Percentiles rank a stretch among this genome's conserved stretches.
These are phyloP conservation scores for Mesoclemmys tuberculata DNA, from an alignment of 2,113 vertebrate genomes.

Conservation along the genomic window DNA sequence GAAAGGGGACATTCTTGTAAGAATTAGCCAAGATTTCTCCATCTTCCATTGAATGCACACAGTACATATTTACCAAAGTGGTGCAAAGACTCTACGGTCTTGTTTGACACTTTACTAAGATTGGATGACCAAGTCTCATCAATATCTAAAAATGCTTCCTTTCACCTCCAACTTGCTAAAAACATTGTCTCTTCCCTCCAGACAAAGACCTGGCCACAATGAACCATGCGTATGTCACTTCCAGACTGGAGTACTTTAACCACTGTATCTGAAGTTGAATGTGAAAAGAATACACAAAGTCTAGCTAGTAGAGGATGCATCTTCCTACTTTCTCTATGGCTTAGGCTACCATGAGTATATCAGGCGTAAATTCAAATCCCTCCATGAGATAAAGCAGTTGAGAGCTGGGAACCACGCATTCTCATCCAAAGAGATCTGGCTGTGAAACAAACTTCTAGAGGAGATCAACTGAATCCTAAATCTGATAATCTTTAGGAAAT, in stretches of 20 bases:
- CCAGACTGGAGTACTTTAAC: neutral
- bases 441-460: conserved; percentile 3
- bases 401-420: neutral
- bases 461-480: neutral
- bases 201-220: neutral
- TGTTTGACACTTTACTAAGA: neutral
- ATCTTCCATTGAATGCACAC: neutral
- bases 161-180: neutral
- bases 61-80: no score
- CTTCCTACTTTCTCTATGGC: neutral
- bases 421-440: neutral
- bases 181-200: neutral
- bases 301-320: neutral
- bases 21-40: neutral
- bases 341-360: neutral
- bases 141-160: neutral
- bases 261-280: neutral
- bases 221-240: neutral
- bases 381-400: no score
- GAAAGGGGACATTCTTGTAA: neutral
- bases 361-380: neutral
- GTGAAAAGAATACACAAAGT: neutral
- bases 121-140: neutral
- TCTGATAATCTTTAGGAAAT: neutral
- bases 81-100: neutral